Evolutionary conservation across 2,888 invertebrate genomes (phyloP).

Genomic region (Spisula solida): DNA sequence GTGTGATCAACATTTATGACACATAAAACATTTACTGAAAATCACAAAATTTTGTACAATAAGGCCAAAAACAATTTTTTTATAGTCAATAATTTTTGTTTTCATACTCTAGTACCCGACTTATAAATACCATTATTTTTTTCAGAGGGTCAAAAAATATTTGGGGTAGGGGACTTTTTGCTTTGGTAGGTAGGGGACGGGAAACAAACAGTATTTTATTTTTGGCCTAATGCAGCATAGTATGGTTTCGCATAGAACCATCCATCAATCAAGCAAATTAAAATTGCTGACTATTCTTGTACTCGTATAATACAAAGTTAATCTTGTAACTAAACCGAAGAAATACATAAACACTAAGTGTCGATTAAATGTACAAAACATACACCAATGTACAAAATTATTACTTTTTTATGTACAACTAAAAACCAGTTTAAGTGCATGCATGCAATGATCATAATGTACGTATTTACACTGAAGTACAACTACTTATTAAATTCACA

Average conservation of each 20-base stretch:
- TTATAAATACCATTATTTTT: too few relatives aligned
- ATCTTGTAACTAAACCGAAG: background rate
- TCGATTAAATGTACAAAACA: background rate
- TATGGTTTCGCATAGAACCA: background rate
- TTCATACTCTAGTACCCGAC: too few relatives aligned
- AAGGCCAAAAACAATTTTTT: too few relatives aligned
- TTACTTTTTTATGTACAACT: background rate
- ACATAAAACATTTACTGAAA: background rate
- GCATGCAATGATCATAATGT: too few relatives aligned
- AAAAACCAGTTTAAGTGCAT: background rate
- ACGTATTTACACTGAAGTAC: too few relatives aligned
- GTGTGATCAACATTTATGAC: background rate
- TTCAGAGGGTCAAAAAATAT: too few relatives aligned
- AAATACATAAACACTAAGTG: background rate
- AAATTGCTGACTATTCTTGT: background rate
- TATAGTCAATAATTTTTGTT: too few relatives aligned
- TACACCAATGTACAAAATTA: conserved; percentile 14
- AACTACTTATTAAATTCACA: too few relatives aligned
- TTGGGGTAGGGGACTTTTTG: too few relatives aligned
- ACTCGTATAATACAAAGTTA: background rate
- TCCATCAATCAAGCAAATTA: background rate
- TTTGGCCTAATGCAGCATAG: too few relatives aligned
- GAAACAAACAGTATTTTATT: too few relatives aligned
- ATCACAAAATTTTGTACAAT: background rate
- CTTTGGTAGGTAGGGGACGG: too few relatives aligned